Evolutionary conservation across 92 coral and sea anemone species (phyloP).

Genomic region (Pocillopora meandrina): DNA sequence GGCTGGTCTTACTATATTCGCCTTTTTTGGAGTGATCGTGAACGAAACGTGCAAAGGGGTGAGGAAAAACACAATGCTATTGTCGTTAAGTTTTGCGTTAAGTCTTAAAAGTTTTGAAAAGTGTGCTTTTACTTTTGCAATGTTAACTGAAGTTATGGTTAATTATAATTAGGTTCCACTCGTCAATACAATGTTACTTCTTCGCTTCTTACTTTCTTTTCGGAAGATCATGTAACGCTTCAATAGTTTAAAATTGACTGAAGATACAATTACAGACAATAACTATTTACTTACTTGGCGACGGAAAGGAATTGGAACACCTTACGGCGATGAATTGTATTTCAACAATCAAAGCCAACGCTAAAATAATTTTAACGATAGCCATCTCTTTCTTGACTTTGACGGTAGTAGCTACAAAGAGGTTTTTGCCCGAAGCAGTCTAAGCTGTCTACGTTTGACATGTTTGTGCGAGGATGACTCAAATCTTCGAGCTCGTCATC

Average conservation of each 20-base stretch:
- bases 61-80: too few relatives aligned
- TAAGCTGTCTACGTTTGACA: neutral
- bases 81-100: too few relatives aligned
- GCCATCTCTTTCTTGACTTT: neutral
- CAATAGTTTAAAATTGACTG: neutral
- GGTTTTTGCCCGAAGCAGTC: neutral
- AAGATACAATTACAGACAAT: neutral
- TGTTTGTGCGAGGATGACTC: constrained; percentile 14
- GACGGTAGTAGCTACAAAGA: neutral
- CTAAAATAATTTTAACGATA: neutral
- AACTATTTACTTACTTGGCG: neutral
- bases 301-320: neutral
- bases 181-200: neutral
- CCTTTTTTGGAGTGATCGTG: neutral
- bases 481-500: constrained; percentile 23
- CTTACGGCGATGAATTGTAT: neutral
- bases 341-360: neutral
- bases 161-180: too few relatives aligned
- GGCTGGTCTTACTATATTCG: neutral
- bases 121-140: too few relatives aligned
- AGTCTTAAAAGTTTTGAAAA: too few relatives aligned
- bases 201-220: neutral
- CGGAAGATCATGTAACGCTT: neutral
- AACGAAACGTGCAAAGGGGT: neutral
- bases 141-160: too few relatives aligned